Percentiles rank a stretch among this genome's conserved stretches.
phyloP scores from a whole-genome alignment of 2,113 vertebrate genomes.

The Poicephalus meyeri region DNA sequence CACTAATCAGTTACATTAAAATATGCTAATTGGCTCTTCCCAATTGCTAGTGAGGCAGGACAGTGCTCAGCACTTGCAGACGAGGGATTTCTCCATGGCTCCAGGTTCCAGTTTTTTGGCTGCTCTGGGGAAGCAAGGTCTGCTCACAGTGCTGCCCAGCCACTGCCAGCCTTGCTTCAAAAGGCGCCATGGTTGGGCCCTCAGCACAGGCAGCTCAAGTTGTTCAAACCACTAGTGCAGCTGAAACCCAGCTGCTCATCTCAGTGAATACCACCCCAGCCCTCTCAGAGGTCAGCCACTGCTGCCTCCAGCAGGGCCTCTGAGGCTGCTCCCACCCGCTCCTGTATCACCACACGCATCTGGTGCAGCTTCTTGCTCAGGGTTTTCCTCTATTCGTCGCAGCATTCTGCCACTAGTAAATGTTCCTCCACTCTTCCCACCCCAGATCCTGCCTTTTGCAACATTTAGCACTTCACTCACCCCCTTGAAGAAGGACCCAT shows the following conservation, averaged over 20 bases:
- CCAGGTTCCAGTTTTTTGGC: neutral
- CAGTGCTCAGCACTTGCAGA: neutral
- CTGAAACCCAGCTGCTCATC: neutral
- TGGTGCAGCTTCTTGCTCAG: neutral
- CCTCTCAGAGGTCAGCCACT: neutral
- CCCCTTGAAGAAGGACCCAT: neutral
- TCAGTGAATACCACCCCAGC: neutral
- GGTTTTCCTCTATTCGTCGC: neutral
- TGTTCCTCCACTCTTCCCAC: neutral
- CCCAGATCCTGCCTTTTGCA: neutral
- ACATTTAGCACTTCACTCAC: neutral
- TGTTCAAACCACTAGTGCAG: neutral
- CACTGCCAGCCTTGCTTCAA: neutral
- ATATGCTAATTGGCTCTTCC: constrained; percentile 32
- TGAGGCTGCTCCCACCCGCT: neutral
- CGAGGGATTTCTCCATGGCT: neutral
- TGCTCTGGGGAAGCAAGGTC: neutral
- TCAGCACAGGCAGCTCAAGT: neutral
- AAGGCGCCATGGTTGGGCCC: neutral
- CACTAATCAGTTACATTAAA: constrained; percentile 31
- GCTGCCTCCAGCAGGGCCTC: neutral
- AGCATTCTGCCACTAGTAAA: neutral
- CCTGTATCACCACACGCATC: neutral
- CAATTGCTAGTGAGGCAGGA: neutral
- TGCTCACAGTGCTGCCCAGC: neutral